Percentiles rank a stretch among this genome's conserved stretches.
Evolutionary conservation across 2,797 vertebrate genomes (phyloP).

Genomic region (Sebastiscus albofasciatus): DNA sequence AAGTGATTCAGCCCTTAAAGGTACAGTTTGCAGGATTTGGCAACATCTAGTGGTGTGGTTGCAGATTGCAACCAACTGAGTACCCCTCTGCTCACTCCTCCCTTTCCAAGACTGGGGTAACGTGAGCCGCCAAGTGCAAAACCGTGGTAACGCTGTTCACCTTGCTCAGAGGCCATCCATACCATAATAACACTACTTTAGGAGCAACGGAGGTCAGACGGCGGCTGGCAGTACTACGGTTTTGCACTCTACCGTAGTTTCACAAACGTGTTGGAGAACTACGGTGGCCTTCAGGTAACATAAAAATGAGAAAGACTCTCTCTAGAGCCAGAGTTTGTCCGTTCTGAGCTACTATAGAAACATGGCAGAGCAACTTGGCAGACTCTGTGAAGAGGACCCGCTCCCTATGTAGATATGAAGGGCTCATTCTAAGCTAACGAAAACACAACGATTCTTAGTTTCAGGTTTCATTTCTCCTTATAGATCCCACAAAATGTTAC

Average conservation of each 20-base stretch:
- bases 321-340: background rate
- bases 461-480: background rate
- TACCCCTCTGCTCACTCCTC: background rate
- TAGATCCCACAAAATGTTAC: background rate
- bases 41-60: background rate
- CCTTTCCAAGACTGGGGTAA: no score
- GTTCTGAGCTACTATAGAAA: background rate
- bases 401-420: background rate
- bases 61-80: background rate
- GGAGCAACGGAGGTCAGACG: background rate
- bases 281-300: background rate
- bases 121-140: no score
- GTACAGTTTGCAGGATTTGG: background rate
- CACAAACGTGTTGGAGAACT: background rate
- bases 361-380: background rate
- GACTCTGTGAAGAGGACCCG: background rate
- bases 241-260: background rate
- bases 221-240: no score
- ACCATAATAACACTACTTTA: background rate
- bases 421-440: background rate
- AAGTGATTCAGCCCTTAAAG: background rate
- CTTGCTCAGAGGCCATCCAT: background rate
- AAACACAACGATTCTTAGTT: background rate
- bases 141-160: fast-evolving
- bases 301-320: background rate